Evolutionary conservation across 2,888 invertebrate species (phyloP), one percentile per base, ranked within the genome.

Genomic region (Epirrhoe alternata): DNA sequence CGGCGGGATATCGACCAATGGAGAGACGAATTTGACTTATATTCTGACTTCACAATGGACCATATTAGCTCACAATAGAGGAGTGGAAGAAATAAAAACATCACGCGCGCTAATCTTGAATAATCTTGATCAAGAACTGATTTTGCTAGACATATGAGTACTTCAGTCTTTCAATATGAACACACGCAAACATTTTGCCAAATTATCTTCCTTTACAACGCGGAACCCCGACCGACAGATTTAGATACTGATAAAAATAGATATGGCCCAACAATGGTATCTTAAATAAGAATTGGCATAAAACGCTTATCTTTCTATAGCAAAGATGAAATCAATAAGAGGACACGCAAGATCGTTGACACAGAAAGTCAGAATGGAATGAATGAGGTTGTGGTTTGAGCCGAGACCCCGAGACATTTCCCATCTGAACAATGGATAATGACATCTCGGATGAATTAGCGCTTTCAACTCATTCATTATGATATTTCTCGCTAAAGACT

Each of bases 391-490:
- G 81, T 78, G 79, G 78, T 82, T 78, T 77, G 75, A 81, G 78
- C 77, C 77, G 78, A 74, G 78, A 77, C 78, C 78, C 80, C 75
- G 69, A 77, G 80, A 78, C 80, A 75, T 83, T 88, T 89, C 89
- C 80, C 88, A 88, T 84, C 82, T 84, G 85, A 81, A 77, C 77
- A 69, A 77, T 81, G 82, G 84, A 82, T 86, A 88, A 86, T 84
- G 80, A 82, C 83, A 81, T 79, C 74, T 81, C 75, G 73, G 76
- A 79, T 83, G 80, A 81, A 83, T 84, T 82, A 81, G 79, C 77
- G 82, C 83, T 85, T 85, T 84, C 83, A 80, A 84, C 77, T 77
- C 72, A 80, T 81, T 81, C 73, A 81, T 81, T 74, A 73, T 71
- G 53, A 57, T 58, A 64, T 47, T 64, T 69, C 51, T 51, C 51